These are phyloP conservation scores for Nyctibius bracteatus DNA, from an alignment of 2,113 vertebrate species.

Conservation along the genomic window DNA sequence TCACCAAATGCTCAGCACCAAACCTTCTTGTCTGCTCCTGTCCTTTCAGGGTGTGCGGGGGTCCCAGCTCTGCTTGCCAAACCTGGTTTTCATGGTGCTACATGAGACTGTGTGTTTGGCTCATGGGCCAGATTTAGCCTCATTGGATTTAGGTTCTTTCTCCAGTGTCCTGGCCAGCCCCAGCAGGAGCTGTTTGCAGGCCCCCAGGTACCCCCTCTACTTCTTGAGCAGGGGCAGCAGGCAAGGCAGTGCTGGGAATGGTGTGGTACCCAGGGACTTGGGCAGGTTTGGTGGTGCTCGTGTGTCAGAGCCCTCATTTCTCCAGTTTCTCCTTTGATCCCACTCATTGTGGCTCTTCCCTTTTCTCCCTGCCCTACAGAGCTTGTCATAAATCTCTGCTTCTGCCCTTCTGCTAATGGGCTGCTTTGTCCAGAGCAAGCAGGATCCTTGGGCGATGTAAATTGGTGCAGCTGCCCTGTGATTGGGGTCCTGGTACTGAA, in stretches of 20 bases:
- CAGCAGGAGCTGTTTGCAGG: not conserved
- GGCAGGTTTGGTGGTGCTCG: not conserved
- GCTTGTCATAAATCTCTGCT: not conserved
- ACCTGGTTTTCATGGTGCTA: not conserved
- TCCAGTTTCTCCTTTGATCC: not conserved
- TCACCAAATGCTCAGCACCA: not conserved
- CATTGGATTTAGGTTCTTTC: not conserved
- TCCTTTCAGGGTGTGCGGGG: accelerated
- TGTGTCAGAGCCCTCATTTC: not conserved
- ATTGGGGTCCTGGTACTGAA: not conserved
- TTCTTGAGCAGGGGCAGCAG: not conserved
- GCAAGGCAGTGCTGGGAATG: not conserved
- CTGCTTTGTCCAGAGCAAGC: not conserved
- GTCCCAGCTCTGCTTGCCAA: not conserved
- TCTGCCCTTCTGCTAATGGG: not conserved
- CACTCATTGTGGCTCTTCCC: not conserved
- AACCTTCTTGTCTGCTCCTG: not conserved
- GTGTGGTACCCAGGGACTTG: not conserved
- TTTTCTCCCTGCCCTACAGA: not conserved
- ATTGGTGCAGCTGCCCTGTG: not conserved
- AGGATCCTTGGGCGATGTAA: not conserved
- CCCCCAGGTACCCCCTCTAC: not conserved
- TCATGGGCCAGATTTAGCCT: accelerated
- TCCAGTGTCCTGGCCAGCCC: not conserved
- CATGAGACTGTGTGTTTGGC: not conserved